Conservation (phyloP, 1,140 invertebrate genomes). For the Leguminivora glycinivorella region DNA sequence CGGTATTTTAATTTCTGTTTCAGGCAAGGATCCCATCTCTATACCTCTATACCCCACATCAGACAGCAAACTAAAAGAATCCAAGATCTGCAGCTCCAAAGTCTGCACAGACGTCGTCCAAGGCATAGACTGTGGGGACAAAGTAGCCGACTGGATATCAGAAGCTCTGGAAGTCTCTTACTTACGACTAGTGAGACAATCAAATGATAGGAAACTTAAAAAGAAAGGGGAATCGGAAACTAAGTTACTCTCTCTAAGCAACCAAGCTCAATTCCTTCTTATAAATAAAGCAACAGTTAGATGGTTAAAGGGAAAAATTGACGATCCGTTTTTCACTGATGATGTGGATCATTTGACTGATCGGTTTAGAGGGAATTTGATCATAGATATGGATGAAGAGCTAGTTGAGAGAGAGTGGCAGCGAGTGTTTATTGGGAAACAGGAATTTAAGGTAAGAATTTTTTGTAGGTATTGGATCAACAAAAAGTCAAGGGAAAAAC, state of each 20-base stretch:
- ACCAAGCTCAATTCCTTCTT: constrained; percentile 93
- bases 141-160: constrained; percentile 88
- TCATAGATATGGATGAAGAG: constrained; percentile 81
- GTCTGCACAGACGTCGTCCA: constrained; percentile 91
- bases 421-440: constrained; percentile 84
- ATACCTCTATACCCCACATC: constrained; percentile 65
- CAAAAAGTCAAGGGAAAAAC: too few relatives aligned
- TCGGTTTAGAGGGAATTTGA: constrained; percentile 85
- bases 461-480: too few relatives aligned
- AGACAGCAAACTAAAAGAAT: constrained; percentile 48
- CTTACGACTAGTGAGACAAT: constrained; percentile 85
- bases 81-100: constrained; percentile 84
- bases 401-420: constrained; percentile 90
- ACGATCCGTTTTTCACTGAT: constrained; percentile 75
- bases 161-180: constrained; percentile 82
- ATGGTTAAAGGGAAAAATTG: constrained; percentile 83
- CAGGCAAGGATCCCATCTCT: constrained; percentile 77
- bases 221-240: constrained; percentile 58
- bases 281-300: constrained; percentile 87
- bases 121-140: constrained; percentile 90
- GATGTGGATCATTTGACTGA: constrained; percentile 80
- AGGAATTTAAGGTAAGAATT: constrained; percentile 79
- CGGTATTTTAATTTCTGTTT: constrained; percentile 45
- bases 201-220: constrained; percentile 54
- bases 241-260: constrained; percentile 85